A percentile compares a stretch with the other conserved stretches of the same genome.
These are phyloP conservation scores for Epizoanthus stellaris DNA, from an alignment of 92 coral and sea anemone genomes.

Conservation along the genomic window DNA sequence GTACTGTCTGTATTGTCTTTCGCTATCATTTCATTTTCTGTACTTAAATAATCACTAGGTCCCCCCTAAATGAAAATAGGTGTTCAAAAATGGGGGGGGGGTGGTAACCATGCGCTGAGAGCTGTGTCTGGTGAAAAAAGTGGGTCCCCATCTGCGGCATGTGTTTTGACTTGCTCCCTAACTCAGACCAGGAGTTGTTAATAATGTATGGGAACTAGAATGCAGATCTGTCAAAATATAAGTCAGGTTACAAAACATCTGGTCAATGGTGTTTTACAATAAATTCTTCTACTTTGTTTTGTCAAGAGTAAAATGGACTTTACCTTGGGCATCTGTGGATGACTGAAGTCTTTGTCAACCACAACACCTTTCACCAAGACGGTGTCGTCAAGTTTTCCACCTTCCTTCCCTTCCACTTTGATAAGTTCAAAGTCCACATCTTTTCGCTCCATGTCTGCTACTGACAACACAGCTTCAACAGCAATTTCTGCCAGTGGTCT, in stretches of 20 bases:
- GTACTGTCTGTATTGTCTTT: too few species aligned
- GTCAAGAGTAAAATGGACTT: background rate
- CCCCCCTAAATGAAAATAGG: too few species aligned
- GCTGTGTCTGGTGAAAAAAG: too few species aligned
- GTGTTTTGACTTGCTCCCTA: too few species aligned
- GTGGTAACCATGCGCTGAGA: too few species aligned
- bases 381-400: slow-evolving; percentile 96
- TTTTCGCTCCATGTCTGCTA: slow-evolving; percentile 95
- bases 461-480: slow-evolving; percentile 97
- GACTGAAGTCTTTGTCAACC: slow-evolving; percentile 99
- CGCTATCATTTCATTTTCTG: too few species aligned
- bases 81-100: too few species aligned
- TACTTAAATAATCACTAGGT: too few species aligned
- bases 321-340: slow-evolving; percentile 99
- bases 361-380: slow-evolving; percentile 96
- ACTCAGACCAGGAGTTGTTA: too few species aligned
- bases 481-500: slow-evolving; percentile 98
- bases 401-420: slow-evolving; percentile 96
- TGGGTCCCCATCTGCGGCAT: too few species aligned
- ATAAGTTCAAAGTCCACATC: slow-evolving; percentile 99
- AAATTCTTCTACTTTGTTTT: background rate
- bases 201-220: too few species aligned
- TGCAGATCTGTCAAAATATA: too few species aligned
- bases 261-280: background rate
- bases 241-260: background rate